These are phyloP conservation scores for Rhea pennata DNA, from an alignment of 2,113 vertebrate genomes.

Conservation along the genomic window DNA sequence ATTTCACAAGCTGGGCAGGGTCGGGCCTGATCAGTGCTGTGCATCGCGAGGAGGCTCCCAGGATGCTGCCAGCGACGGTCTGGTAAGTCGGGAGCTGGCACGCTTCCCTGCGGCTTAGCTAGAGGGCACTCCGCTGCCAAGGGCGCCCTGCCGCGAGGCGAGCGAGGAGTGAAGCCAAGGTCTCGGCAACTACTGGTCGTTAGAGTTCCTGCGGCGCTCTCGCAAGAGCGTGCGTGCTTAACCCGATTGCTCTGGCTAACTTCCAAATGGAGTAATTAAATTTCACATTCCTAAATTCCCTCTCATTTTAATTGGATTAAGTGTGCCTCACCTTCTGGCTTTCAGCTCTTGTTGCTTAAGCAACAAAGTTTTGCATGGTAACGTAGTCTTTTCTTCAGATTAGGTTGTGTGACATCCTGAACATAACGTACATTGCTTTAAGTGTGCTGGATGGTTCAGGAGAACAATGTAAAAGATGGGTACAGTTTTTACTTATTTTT, in stretches of 20 bases:
- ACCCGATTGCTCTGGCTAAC: not conserved
- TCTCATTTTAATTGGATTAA: slow-evolving; percentile 1
- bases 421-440: not conserved
- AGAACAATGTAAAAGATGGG: not conserved
- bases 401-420: not conserved
- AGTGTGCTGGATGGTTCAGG: not conserved
- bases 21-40: not conserved
- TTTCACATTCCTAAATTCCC: not conserved
- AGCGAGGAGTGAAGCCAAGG: rapidly evolving
- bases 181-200: not conserved
- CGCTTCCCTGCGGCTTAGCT: not conserved
- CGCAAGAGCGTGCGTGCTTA: not conserved
- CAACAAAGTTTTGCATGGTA: not conserved
- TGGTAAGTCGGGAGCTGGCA: not conserved
- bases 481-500: not conserved
- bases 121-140: not conserved
- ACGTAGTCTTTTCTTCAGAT: not conserved
- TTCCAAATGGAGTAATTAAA: slow-evolving; percentile 31
- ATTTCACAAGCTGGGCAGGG: not conserved
- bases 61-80: not conserved
- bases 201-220: not conserved
- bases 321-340: slow-evolving; percentile 9
- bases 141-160: not conserved
- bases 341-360: not conserved
- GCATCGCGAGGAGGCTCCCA: not conserved